Conservation (phyloP, 2,113 vertebrate genomes). For the Alces alces region DNA sequence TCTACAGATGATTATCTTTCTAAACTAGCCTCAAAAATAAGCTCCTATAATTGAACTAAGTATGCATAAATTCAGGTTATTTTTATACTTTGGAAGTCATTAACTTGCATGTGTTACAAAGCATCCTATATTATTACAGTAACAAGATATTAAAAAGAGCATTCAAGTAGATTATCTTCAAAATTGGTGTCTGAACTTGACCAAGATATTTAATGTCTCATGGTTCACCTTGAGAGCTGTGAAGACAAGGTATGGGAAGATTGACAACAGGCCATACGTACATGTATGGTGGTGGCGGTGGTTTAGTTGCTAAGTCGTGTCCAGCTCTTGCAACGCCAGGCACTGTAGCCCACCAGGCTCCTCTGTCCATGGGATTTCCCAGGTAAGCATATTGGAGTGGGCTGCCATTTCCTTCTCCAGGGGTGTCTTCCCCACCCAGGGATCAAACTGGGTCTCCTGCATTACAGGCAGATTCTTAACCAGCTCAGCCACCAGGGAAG, state of each 20-base stretch:
- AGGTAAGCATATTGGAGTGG: background rate
- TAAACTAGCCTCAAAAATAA: slow-evolving; percentile 73
- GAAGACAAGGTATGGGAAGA: background rate
- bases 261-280: accelerated
- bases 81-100: slow-evolving; percentile 66
- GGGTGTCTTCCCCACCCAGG: background rate
- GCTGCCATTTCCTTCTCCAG: background rate
- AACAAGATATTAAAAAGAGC: background rate
- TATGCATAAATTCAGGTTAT: slow-evolving; percentile 68
- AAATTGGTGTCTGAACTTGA: background rate
- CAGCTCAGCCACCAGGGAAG: background rate
- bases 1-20: slow-evolving; percentile 76
- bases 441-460: background rate
- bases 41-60: slow-evolving; percentile 77
- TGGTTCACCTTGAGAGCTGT: background rate
- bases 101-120: slow-evolving; percentile 57
- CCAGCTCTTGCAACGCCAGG: background rate
- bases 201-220: background rate
- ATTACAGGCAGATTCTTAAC: background rate
- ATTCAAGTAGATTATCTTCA: background rate
- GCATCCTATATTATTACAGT: background rate
- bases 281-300: background rate
- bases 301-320: background rate
- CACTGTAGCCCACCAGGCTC: accelerated
- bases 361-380: background rate